These are phyloP conservation scores for Syngnathus scovelli DNA, from an alignment of 2,113 vertebrate genomes.

Conservation along the genomic window DNA sequence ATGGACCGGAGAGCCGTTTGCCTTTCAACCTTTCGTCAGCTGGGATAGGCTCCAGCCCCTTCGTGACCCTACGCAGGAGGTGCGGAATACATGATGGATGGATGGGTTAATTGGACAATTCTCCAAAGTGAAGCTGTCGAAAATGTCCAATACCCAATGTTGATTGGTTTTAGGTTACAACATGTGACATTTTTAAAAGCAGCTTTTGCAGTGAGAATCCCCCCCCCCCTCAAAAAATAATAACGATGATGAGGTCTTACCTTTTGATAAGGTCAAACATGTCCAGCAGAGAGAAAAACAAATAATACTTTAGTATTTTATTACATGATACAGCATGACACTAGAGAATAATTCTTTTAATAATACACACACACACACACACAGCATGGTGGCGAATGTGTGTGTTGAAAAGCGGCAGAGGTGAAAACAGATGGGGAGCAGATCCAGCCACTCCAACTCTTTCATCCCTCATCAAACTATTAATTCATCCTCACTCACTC, in stretches of 20 bases:
- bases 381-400: no score
- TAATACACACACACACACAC: no score
- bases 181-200: neutral
- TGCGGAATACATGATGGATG: neutral
- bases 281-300: neutral
- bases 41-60: neutral
- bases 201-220: neutral
- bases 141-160: neutral
- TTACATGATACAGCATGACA: neutral
- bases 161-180: neutral
- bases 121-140: neutral
- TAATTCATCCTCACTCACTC: no score
- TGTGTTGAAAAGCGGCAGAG: no score
- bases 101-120: slow-evolving; percentile 4
- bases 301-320: neutral
- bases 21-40: neutral
- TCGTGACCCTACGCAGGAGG: neutral
- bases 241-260: neutral
- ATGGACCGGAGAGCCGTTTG: neutral
- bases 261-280: neutral
- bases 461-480: no score
- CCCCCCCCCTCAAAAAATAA: neutral
- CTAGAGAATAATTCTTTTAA: no score
- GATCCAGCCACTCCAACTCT: no score
- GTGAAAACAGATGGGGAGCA: no score